phyloP scores from a whole-genome alignment of 2,888 invertebrate genomes.

The Rhingia rostrata region DNA sequence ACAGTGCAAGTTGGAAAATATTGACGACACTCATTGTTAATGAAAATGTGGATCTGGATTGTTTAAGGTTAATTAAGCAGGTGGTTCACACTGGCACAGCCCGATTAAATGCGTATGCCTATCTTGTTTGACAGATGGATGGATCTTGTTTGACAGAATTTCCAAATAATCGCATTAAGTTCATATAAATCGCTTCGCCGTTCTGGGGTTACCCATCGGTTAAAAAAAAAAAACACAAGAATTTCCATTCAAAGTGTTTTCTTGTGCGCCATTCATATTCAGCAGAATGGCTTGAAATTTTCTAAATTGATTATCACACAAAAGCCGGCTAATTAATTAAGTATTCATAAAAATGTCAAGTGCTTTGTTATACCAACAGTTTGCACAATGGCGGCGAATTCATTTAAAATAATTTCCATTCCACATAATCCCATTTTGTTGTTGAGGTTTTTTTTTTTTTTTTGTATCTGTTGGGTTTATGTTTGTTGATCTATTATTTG shows the following conservation, averaged over 20 bases:
- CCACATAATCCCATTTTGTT: constrained; percentile 31
- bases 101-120: too few species aligned
- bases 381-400: constrained; percentile 41
- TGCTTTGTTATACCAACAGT: constrained; percentile 50
- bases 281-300: neutral
- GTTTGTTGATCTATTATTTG: constrained; percentile 1
- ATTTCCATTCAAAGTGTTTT: neutral
- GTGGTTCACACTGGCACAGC: too few species aligned
- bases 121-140: too few species aligned
- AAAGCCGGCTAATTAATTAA: constrained; percentile 54
- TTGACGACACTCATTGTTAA: neutral
- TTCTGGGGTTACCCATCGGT: neutral
- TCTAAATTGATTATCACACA: constrained; percentile 39
- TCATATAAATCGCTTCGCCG: neutral
- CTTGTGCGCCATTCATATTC: neutral
- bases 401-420: constrained; percentile 59
- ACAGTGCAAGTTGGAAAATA: neutral
- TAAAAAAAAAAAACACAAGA: neutral
- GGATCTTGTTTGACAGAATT: neutral
- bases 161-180: neutral
- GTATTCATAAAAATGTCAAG: constrained; percentile 62
- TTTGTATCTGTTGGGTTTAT: constrained; percentile 4
- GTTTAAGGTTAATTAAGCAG: neutral
- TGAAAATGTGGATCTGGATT: neutral
- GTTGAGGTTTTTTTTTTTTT: constrained; percentile 4